These are phyloP conservation scores for Gephyroberyx darwinii DNA, from an alignment of 2,797 vertebrate species.

Conservation along the genomic window DNA sequence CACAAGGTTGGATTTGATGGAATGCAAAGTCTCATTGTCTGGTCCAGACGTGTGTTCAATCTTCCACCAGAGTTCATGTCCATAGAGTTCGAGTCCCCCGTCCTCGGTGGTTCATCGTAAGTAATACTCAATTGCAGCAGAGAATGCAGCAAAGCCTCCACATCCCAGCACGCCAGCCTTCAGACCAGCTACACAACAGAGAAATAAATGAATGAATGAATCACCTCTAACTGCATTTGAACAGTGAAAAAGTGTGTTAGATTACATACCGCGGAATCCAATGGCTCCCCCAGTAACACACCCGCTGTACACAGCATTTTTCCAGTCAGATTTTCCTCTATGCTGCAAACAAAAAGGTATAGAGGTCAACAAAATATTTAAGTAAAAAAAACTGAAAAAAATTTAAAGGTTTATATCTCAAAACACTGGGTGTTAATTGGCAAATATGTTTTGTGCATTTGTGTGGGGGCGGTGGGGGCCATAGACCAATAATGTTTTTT, in stretches of 20 bases:
- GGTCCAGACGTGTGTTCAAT: constrained; percentile 15
- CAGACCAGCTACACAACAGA: constrained; percentile 84
- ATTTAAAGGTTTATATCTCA: too few species aligned
- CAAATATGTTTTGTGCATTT: too few species aligned
- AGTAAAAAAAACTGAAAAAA: not conserved
- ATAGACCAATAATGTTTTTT: too few species aligned
- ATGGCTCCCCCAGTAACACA: constrained; percentile 96
- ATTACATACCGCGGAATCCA: constrained; percentile 89
- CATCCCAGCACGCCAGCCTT: constrained; percentile 95
- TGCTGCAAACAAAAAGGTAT: constrained; percentile 80
- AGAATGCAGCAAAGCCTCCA: constrained; percentile 96
- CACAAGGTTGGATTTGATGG: constrained; percentile 15
- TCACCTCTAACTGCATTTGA: not conserved
- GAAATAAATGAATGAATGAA: not conserved
- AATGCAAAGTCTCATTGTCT: not conserved
- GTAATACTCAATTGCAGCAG: constrained; percentile 96
- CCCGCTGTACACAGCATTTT: constrained; percentile 95
- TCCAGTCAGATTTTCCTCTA: constrained; percentile 95
- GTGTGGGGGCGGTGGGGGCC: too few species aligned
- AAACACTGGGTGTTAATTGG: too few species aligned
- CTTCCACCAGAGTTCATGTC: constrained; percentile 7
- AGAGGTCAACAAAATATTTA: constrained; percentile 3
- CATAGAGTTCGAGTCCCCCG: not conserved
- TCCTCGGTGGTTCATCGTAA: constrained; percentile 81
- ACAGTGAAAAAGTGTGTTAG: not conserved